Conservation (phyloP, 2,888 invertebrate genomes). For the Eutolmus rufibarbis region DNA sequence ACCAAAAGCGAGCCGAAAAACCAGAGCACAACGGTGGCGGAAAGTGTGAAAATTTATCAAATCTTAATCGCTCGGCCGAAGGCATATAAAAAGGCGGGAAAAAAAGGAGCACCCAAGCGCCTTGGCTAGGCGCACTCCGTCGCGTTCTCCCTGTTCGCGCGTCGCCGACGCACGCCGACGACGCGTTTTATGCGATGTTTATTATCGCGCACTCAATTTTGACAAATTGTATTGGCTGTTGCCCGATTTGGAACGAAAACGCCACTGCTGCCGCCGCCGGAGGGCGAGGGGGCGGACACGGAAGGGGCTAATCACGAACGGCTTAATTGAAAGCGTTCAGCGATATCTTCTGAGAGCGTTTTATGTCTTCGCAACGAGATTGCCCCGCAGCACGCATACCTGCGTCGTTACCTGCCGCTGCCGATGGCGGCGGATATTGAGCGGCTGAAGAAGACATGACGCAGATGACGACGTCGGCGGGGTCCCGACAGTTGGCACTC, state of each 20-base stretch:
- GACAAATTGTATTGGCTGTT: background rate
- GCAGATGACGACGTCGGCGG: background rate
- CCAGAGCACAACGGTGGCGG: background rate
- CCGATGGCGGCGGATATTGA: background rate
- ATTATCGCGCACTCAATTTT: conserved; percentile 1
- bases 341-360: conserved; percentile 4
- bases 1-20: background rate
- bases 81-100: background rate
- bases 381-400: background rate
- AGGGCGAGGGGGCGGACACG: background rate
- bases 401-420: background rate
- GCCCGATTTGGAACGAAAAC: background rate
- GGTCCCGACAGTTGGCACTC: background rate
- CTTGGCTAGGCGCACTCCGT: background rate
- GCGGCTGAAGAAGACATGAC: background rate
- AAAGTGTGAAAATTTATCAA: background rate
- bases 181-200: background rate
- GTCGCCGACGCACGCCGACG: background rate
- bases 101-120: background rate
- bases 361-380: background rate
- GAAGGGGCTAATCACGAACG: background rate
- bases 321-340: background rate
- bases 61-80: background rate
- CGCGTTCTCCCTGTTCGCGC: background rate
- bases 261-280: background rate